These are phyloP conservation scores for Talpa occidentalis DNA, from an alignment of 2,113 vertebrate species.

Conservation along the genomic window DNA sequence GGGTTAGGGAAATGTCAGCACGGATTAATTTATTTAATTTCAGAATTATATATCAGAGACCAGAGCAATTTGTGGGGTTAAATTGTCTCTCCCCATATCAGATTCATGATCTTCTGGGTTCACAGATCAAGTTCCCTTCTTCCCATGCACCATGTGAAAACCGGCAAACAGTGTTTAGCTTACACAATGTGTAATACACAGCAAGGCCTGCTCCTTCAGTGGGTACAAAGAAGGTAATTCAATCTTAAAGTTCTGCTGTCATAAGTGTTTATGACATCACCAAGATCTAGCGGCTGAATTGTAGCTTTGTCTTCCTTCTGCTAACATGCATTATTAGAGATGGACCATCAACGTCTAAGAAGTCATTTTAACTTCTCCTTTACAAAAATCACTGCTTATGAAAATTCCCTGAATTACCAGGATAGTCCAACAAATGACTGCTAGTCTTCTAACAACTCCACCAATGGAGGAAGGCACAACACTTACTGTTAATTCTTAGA, in stretches of 20 bases:
- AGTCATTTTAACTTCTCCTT: conserved; percentile 74
- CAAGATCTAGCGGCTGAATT: conserved; percentile 73
- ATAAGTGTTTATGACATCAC: conserved; percentile 77
- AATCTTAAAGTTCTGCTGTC: conserved; percentile 78
- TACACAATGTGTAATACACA: conserved; percentile 64
- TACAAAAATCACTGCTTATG: conserved; percentile 38
- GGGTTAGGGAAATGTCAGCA: conserved; percentile 27
- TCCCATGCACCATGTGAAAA: conserved; percentile 67
- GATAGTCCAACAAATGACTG: conserved; percentile 63
- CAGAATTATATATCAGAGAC: conserved; percentile 64
- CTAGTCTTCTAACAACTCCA: conserved; percentile 56
- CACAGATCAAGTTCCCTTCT: conserved; percentile 61
- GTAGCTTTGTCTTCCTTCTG: conserved; percentile 80
- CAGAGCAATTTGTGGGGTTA: conserved; percentile 70
- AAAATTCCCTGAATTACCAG: conserved; percentile 70
- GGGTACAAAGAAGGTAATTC: conserved; percentile 85
- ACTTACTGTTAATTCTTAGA: conserved; percentile 55
- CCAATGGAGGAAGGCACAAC: conserved; percentile 39
- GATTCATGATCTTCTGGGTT: conserved; percentile 60
- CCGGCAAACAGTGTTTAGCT: conserved; percentile 56
- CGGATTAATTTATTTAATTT: conserved; percentile 76
- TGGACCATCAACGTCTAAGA: background rate
- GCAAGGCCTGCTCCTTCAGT: conserved; percentile 48
- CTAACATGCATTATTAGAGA: conserved; percentile 59
- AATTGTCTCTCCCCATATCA: conserved; percentile 62